Base-by-base conservation (phyloP, 2,113 vertebrate species). In the Indicator indicator region DNA sequence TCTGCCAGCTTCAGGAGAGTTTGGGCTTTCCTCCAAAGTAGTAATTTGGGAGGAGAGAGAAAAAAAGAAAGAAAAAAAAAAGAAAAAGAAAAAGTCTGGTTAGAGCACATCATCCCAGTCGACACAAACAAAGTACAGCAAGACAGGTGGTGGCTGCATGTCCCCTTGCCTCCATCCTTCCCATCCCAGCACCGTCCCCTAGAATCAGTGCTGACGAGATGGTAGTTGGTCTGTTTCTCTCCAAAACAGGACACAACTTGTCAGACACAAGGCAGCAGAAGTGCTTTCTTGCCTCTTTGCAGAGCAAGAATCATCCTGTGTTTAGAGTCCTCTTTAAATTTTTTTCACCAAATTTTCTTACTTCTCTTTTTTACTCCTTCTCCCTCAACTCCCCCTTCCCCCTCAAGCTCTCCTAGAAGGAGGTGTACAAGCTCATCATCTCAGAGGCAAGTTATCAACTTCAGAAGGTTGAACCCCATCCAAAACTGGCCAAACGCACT, bases 1-100 rank as follows among this genome's bases (percentile, higher is more conserved):
- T 75, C 55, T 89, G 95, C 92, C 92, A 96, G 87, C 71, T 95
- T 73, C 82, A 83, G 65, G 75, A 88, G 64, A 67, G 30, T 56
- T 58, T 82, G 9, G 84, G 74, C 75, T 65, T 73, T 60, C 60
- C 70, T 95, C 93, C 89, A 93, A 88, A n/a, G 54, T n/a, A 46
- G 18, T 55, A 73, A 33, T 92, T 91, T 73, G 65, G 40, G 26
- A 67, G 26, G 4, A 2, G 6, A 1, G 3, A 4, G 8, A 12
- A 6, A 6, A 23, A 16, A 42, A 11, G 15, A 38, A 32, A 64
- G 18, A 42, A 26, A 44, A 40, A 27, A 54, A 24, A 24, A 55
- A 55, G 23, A 54, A 44, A 7, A 12, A 12, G 38, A 23, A 48
- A 77, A 63, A 72, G 9, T 1, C 4, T 72, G 44, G 36, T 81